These are phyloP conservation scores for Hippocampus mohnikei DNA, from an alignment of 2,113 vertebrate genomes.

Conservation along the genomic window DNA sequence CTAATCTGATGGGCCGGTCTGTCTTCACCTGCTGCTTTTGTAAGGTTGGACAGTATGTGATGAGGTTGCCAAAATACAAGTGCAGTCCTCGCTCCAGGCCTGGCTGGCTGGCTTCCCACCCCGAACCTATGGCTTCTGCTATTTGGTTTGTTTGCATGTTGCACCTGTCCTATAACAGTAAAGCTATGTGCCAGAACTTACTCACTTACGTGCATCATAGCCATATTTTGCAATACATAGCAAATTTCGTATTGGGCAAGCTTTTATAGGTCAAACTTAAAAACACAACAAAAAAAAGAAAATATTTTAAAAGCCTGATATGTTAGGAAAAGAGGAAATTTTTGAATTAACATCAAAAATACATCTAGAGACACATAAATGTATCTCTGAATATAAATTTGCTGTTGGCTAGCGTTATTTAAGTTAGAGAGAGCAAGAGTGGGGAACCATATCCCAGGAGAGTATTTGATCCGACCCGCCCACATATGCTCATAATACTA, in stretches of 20 bases:
- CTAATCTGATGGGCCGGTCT: background rate
- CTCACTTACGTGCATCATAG: background rate
- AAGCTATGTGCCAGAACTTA: no score
- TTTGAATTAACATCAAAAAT: no score
- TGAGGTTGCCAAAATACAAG: background rate
- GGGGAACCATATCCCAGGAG: background rate
- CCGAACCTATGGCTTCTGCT: background rate
- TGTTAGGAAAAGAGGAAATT: no score
- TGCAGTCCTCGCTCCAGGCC: background rate
- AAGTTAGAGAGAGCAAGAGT: background rate
- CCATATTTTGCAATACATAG: no score
- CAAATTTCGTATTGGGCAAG: background rate
- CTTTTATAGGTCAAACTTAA: no score
- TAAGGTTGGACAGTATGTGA: background rate
- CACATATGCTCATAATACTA: background rate
- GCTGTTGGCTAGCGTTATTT: no score
- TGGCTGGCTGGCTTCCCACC: background rate
- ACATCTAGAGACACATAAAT: no score
- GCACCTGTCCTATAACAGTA: no score
- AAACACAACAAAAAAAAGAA: no score
- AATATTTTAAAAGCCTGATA: no score
- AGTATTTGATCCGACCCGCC: background rate
- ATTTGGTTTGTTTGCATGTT: background rate
- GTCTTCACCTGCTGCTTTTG: background rate
- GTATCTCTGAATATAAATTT: no score